Percentiles rank a stretch among this genome's conserved stretches.
These are phyloP conservation scores for Peromyscus aztecus DNA, from an alignment of 2,797 vertebrate species.

Conservation along the genomic window DNA sequence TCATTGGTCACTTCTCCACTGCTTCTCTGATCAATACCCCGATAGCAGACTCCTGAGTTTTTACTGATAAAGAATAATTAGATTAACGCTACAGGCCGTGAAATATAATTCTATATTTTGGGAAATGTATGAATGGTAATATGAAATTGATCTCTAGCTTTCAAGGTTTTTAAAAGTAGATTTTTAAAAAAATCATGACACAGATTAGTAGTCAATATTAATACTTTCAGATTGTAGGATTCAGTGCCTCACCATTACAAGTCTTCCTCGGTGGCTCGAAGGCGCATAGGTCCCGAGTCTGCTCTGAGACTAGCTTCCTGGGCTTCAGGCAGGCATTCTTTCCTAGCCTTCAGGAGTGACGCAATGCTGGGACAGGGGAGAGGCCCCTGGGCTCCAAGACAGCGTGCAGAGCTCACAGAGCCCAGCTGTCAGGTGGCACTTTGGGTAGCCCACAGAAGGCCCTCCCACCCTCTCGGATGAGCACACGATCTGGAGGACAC, in stretches of 20 bases:
- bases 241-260: background rate
- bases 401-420: too few species aligned
- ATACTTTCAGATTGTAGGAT: background rate
- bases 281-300: background rate
- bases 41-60: background rate
- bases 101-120: background rate
- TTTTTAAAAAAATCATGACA: constrained; percentile 23
- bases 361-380: too few species aligned
- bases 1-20: background rate
- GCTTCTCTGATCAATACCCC: background rate
- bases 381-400: too few species aligned
- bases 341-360: background rate
- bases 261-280: background rate
- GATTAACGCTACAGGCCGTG: too few species aligned
- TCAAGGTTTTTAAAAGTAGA: background rate
- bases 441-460: too few species aligned
- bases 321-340: background rate
- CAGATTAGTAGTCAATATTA: background rate
- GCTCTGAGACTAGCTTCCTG: background rate
- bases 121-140: background rate
- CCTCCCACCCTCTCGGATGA: too few species aligned
- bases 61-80: too few species aligned
- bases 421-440: too few species aligned
- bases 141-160: background rate
- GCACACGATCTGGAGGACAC: too few species aligned